These are phyloP conservation scores for Theocolax elegans DNA, from an alignment of 1,140 invertebrate genomes.

Conservation along the genomic window DNA sequence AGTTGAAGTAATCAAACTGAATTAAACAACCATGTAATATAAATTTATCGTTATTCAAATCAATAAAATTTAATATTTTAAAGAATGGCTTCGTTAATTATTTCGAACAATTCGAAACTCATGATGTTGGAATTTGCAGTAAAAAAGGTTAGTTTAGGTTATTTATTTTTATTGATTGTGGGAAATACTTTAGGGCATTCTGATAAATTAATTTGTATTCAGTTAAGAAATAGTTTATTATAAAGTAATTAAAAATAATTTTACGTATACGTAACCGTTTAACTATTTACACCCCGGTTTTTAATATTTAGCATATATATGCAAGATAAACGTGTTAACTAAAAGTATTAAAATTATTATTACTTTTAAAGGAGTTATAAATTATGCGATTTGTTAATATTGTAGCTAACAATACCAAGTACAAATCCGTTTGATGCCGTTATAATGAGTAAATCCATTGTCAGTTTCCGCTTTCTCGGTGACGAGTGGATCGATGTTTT, in stretches of 20 bases:
- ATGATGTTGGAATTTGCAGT: conserved; percentile 57
- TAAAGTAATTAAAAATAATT: neutral
- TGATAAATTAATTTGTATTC: neutral
- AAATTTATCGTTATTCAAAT: neutral
- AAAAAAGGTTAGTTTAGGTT: conserved; percentile 50
- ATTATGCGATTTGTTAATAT: no score
- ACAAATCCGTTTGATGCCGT: conserved; percentile 47
- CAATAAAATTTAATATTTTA: conserved; percentile 7
- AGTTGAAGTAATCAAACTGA: neutral
- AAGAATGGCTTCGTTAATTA: conserved; percentile 51
- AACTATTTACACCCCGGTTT: no score
- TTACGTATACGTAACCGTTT: no score
- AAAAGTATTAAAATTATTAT: neutral
- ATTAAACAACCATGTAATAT: no score
- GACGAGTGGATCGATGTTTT: conserved; percentile 52
- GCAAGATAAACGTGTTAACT: no score
- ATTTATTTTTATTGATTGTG: neutral
- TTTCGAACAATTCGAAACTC: conserved; percentile 50
- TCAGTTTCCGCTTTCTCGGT: conserved; percentile 55
- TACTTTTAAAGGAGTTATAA: no score
- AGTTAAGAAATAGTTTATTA: neutral
- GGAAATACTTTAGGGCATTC: no score
- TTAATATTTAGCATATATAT: no score
- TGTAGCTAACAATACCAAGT: conserved; percentile 53
- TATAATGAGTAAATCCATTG: conserved; percentile 51